Conservation (phyloP, 2,888 invertebrate species). For the Yponomeuta evonymella region DNA sequence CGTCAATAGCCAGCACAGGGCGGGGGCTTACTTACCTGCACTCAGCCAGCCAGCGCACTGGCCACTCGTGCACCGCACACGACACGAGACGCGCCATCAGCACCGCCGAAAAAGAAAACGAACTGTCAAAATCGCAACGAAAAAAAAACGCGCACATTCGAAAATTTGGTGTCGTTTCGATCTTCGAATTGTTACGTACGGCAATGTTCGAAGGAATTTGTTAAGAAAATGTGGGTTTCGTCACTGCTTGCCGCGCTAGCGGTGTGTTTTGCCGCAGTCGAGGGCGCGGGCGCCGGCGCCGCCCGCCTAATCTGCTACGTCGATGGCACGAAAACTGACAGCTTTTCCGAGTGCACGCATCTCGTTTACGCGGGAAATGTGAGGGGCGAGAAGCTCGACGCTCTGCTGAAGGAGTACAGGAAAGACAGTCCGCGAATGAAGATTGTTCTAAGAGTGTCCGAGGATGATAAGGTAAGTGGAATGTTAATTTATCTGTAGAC, state of each 20-base stretch:
- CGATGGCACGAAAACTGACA: slow-evolving; percentile 44
- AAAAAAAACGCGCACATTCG: not conserved
- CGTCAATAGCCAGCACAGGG: slow-evolving; percentile 38
- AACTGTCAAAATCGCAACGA: slow-evolving; percentile 15
- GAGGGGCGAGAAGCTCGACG: slow-evolving; percentile 61
- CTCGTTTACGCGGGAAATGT: slow-evolving; percentile 65
- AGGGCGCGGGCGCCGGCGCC: slow-evolving; percentile 63
- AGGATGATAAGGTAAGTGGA: slow-evolving; percentile 75
- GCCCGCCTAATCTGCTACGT: slow-evolving; percentile 68
- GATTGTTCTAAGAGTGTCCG: slow-evolving; percentile 71
- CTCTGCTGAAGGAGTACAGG: slow-evolving; percentile 63
- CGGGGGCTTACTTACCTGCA: slow-evolving; percentile 56
- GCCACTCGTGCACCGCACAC: slow-evolving; percentile 60
- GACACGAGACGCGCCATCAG: slow-evolving; percentile 57
- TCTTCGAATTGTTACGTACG: not conserved
- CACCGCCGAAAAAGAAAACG: slow-evolving; percentile 22
- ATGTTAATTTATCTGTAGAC: not conserved
- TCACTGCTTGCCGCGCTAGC: slow-evolving; percentile 47
- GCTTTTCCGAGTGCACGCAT: slow-evolving; percentile 69
- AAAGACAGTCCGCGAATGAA: slow-evolving; percentile 68
- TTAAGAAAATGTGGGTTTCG: slow-evolving; percentile 56
- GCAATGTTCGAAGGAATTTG: not conserved
- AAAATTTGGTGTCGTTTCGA: not conserved
- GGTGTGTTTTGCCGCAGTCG: slow-evolving; percentile 35
- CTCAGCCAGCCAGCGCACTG: slow-evolving; percentile 36